Evolutionary conservation across 2,797 vertebrate genomes (phyloP).

Genomic region (Sebastes baramenuke): DNA sequence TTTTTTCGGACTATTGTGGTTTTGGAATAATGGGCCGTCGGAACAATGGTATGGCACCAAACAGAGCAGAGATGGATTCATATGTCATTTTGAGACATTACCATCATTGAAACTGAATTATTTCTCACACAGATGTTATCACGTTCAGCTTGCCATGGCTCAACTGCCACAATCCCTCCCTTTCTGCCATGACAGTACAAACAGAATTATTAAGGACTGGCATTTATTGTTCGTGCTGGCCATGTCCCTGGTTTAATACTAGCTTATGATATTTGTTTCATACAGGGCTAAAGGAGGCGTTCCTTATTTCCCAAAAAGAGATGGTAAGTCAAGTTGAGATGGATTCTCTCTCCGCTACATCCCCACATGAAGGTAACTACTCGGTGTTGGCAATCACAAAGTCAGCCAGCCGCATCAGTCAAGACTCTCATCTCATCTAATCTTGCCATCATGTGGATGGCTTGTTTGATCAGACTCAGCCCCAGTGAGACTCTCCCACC

Average conservation of each 20-base stretch:
- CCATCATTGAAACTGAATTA: not conserved
- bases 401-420: slow-evolving; percentile 15
- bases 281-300: not conserved
- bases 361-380: not conserved
- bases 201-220: not conserved
- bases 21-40: no score
- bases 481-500: slow-evolving; percentile 6
- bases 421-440: slow-evolving; percentile 23
- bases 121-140: not conserved
- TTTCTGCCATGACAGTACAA: not conserved
- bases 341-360: not conserved
- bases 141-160: not conserved
- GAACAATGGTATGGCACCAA: no score
- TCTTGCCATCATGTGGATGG: slow-evolving; percentile 24
- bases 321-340: not conserved
- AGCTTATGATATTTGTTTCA: not conserved
- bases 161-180: not conserved
- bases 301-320: no score
- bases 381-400: slow-evolving; percentile 16
- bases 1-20: no score
- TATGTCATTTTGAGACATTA: not conserved
- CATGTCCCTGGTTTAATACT: not conserved
- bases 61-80: no score
- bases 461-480: slow-evolving; percentile 33
- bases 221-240: not conserved